Percentiles rank a stretch among this genome's conserved stretches.
phyloP scores from a whole-genome alignment of 2,888 invertebrate genomes.

The Trissonchulus sp. region DNA sequence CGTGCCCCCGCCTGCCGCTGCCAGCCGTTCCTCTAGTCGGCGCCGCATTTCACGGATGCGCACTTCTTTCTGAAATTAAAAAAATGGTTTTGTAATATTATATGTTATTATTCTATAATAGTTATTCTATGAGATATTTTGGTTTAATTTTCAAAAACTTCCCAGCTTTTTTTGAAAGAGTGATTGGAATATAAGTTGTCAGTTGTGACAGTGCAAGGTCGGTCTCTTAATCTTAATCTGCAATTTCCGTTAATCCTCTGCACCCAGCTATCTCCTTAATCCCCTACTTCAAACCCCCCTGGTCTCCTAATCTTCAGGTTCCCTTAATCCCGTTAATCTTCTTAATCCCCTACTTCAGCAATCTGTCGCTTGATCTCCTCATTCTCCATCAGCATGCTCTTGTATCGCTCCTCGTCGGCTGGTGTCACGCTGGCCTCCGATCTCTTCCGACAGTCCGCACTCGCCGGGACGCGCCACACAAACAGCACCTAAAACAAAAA shows the following conservation, averaged over 20 bases:
- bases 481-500: neutral
- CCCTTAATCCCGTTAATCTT: too few species aligned
- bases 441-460: conserved; percentile 10
- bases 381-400: conserved; percentile 84
- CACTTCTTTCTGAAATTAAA: conserved; percentile 26
- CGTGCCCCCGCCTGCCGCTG: neutral
- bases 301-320: too few species aligned
- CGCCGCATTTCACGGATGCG: conserved; percentile 24
- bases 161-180: too few species aligned
- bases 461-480: conserved; percentile 6
- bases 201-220: too few species aligned
- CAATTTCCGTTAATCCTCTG: too few species aligned
- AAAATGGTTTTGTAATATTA: neutral
- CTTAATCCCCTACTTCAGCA: conserved; percentile 75
- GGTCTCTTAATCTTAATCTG: too few species aligned
- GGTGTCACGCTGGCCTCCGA: conserved; percentile 46
- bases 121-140: too few species aligned
- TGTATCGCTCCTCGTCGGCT: conserved; percentile 89
- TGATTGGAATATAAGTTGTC: too few species aligned
- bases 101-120: neutral
- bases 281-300: too few species aligned
- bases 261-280: too few species aligned
- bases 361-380: conserved; percentile 92
- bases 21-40: conserved; percentile 23
- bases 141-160: too few species aligned